phyloP scores from a whole-genome alignment of 2,797 vertebrate genomes.

The Sebastes flavidus region DNA sequence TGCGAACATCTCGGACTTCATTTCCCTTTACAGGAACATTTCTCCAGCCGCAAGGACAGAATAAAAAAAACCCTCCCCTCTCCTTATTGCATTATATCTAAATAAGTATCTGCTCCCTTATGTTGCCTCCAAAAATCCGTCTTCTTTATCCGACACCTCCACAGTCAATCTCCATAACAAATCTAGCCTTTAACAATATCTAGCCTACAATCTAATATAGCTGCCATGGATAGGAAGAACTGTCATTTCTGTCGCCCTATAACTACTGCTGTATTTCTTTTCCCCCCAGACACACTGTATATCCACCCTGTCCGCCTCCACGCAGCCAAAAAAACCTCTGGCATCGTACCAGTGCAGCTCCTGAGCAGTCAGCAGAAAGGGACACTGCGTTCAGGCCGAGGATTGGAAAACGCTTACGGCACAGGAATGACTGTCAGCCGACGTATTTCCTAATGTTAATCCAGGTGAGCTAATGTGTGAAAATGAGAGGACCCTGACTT shows the following conservation, averaged over 20 bases:
- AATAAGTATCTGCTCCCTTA: constrained; percentile 31
- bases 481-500: constrained; percentile 28
- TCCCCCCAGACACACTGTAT: constrained; percentile 22
- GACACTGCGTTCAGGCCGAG: constrained; percentile 42
- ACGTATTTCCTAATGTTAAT: constrained; percentile 51
- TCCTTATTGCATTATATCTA: constrained; percentile 7
- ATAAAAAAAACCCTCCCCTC: background rate
- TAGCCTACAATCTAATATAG: constrained; percentile 18
- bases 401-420: constrained; percentile 42
- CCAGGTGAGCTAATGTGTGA: constrained; percentile 54
- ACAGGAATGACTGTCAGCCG: constrained; percentile 48
- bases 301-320: constrained; percentile 54
- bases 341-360: constrained; percentile 45
- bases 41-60: constrained; percentile 4
- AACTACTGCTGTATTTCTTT: constrained; percentile 39
- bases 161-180: constrained; percentile 23
- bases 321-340: constrained; percentile 60
- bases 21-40: constrained; percentile 20
- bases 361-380: constrained; percentile 59
- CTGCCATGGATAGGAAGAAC: constrained; percentile 16
- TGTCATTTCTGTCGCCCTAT: constrained; percentile 33
- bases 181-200: constrained; percentile 29
- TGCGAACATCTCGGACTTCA: constrained; percentile 28
- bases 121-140: background rate
- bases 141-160: constrained; percentile 16